Conservation (phyloP, 53 echinoderm and acorn worm genomes). For the Crossaster papposus region DNA sequence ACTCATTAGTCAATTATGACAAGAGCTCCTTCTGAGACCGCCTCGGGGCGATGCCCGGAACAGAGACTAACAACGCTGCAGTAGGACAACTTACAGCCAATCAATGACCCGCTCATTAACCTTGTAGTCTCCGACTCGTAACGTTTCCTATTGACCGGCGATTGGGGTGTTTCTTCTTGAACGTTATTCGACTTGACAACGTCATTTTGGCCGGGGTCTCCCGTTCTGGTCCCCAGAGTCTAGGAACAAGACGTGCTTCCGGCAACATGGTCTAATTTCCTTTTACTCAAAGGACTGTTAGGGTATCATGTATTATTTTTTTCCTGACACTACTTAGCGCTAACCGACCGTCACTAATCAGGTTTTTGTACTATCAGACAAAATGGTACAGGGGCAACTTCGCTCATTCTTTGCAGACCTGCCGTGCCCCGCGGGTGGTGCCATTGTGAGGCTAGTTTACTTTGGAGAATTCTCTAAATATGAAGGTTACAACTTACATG, state of each 20-base stretch:
- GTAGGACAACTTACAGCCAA: conserved; percentile 42
- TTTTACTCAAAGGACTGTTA: background rate
- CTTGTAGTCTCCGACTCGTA: background rate
- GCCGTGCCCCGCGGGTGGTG: conserved; percentile 5
- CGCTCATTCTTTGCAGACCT: background rate
- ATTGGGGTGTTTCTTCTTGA: conserved; percentile 39
- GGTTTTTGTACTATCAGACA: conserved; percentile 45
- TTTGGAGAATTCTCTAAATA: conserved; percentile 42
- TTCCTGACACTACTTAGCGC: background rate
- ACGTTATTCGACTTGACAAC: conserved; percentile 52
- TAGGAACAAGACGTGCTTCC: conserved; percentile 3
- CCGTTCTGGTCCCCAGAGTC: conserved; percentile 8
- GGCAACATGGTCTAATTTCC: conserved; percentile 48
- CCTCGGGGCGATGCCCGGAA: conserved; percentile 21
- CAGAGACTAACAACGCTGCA: background rate
- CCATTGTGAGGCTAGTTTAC: conserved; percentile 47
- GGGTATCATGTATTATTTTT: conserved; percentile 17
- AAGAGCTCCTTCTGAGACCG: conserved; percentile 10
- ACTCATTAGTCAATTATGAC: conserved; percentile 2
- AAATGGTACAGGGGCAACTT: background rate
- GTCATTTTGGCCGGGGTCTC: conserved; percentile 31
- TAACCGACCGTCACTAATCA: conserved; percentile 37
- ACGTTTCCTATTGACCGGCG: background rate
- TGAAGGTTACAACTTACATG: conserved; percentile 20
- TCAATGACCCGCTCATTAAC: conserved; percentile 30